Evolutionary conservation across 2,113 vertebrate genomes (phyloP).

Genomic region (Hyperopisus bebe): DNA sequence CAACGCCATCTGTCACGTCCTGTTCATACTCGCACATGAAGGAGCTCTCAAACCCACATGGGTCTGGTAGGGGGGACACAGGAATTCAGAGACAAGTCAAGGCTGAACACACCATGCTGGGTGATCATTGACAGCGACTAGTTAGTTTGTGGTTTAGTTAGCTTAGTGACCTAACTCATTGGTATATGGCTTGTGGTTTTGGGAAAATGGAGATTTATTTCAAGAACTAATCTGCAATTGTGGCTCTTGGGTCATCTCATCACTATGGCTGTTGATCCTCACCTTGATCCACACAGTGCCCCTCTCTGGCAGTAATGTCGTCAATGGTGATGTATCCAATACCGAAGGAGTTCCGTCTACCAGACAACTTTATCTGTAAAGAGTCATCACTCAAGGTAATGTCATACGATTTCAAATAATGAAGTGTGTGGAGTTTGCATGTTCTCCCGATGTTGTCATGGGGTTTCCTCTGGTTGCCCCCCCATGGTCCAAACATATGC

Average conservation of each 20-base stretch:
- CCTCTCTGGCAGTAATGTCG: conserved; percentile 54
- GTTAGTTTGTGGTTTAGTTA: neutral
- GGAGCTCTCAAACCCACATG: conserved; percentile 55
- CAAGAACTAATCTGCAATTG: neutral
- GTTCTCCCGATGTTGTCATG: too few species aligned
- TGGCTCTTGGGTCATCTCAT: neutral
- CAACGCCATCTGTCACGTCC: conserved; percentile 29
- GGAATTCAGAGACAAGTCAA: neutral
- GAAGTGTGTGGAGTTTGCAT: too few species aligned
- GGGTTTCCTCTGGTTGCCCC: too few species aligned
- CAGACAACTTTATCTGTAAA: conserved; percentile 51
- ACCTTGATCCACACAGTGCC: conserved; percentile 49
- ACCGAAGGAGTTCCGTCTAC: conserved; percentile 40
- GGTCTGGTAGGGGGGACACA: conserved; percentile 33
- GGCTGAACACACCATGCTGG: neutral
- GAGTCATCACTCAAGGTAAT: neutral
- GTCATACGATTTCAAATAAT: neutral
- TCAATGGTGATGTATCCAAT: conserved; percentile 61
- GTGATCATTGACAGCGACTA: neutral
- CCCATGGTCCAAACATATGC: too few species aligned
- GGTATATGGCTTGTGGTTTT: neutral
- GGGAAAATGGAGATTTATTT: neutral
- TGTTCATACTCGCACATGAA: conserved; percentile 51
- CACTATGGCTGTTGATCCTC: neutral
- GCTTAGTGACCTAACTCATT: neutral